A percentile compares a stretch with the other conserved stretches of the same genome.
Evolutionary conservation across 2,113 vertebrate species (phyloP).

Genomic region (Thymallus thymallus): DNA sequence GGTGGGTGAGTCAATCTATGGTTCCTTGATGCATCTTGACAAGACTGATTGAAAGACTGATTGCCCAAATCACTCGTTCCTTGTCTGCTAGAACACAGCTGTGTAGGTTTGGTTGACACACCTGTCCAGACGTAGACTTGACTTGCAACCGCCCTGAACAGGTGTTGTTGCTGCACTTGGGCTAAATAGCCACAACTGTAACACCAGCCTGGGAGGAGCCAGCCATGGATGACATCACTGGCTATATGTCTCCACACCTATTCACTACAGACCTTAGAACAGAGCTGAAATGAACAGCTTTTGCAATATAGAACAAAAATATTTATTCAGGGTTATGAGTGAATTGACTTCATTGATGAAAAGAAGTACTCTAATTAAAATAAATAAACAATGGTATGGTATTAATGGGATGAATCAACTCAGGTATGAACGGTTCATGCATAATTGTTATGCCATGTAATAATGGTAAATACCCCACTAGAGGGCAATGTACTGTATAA

Average conservation of each 20-base stretch:
- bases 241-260: not conserved
- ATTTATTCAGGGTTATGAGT: not conserved
- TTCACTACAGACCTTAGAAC: not conserved
- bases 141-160: constrained; percentile 35
- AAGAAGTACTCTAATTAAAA: not conserved
- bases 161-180: constrained; percentile 23
- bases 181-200: not conserved
- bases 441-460: not conserved
- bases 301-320: not conserved
- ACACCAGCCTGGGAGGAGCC: not conserved
- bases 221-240: not conserved
- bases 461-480: not conserved
- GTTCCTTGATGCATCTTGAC: constrained; percentile 36
- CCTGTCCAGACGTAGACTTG: constrained; percentile 44
- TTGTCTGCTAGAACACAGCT: constrained; percentile 28
- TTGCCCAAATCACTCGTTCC: constrained; percentile 31
- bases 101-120: constrained; percentile 45
- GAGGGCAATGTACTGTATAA: not conserved
- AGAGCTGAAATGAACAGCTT: not conserved
- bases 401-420: not conserved
- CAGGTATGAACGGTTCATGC: not conserved
- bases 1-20: constrained; percentile 37
- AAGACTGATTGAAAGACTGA: constrained; percentile 30
- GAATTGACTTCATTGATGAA: not conserved
- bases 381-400: not conserved